Evolutionary conservation across 2,113 vertebrate genomes (phyloP), one percentile per base, ranked within the genome.

Genomic region (Danionella cerebrum): DNA sequence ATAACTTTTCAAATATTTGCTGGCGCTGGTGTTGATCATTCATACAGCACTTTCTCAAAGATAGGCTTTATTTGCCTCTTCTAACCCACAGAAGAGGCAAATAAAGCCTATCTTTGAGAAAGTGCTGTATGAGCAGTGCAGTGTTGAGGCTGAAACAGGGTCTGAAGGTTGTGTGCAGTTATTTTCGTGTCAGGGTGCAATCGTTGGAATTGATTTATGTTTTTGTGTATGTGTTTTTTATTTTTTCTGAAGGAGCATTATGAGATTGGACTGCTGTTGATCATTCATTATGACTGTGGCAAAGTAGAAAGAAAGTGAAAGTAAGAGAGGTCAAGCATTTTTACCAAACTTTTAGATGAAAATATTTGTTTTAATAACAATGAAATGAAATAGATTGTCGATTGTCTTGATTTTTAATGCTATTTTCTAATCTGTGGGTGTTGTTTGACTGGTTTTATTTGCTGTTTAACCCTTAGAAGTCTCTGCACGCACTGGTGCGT

Each of bases 1-100:
- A 64, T 64, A 64, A 64, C 48, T 64, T 48, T 64, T 64, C 60
- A 64, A 64, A 64, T 64, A 18, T 63, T 48, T 63, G 29, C 59
- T 64, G 13, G 19, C 22, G 42, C 60, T 64, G 60, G 47, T 44
- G 44, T 42, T 64, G n/a, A n/a, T n/a, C n/a, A n/a, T n/a, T 48
- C 39, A 48, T 48, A 36, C 41, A 36, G 29, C 60, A 25, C 44
- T 64, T 44, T 44, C 58, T 64, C 29, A 22, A 48, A 64, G 60
- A 7, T 25, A 21, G 48, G 33, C 60, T 45, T 48, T 48, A 44
- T 60, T 48, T 63, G 47, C 25, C 59, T 62, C 41, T 48, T 64
- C 29, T 48, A n/a, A n/a, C n/a, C n/a, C n/a, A n/a, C 48, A 48
- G 29, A 64, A 48, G 41, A 62, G 59, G 25, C 47, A 63, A 48